phyloP scores from a whole-genome alignment of 2,113 vertebrate genomes.

The Myodes glareolus region DNA sequence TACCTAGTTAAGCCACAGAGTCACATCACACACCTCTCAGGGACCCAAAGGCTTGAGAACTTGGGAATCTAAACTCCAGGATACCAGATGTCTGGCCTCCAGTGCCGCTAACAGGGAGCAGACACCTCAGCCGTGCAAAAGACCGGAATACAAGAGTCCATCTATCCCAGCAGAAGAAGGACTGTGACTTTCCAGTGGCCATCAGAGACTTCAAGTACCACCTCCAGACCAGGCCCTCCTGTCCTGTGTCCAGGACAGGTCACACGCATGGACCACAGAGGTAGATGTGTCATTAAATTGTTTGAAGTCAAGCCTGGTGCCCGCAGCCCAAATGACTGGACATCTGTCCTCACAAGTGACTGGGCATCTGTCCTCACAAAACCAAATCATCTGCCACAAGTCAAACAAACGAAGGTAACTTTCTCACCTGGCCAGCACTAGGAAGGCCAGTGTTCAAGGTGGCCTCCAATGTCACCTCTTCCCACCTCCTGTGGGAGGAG shows the following conservation, averaged over 20 bases:
- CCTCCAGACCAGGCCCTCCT: neutral
- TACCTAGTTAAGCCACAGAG: neutral
- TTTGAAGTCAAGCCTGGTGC: neutral
- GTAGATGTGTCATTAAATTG: neutral
- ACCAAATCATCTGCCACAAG: neutral
- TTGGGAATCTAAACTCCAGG: neutral
- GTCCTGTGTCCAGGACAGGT: neutral
- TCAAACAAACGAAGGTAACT: neutral
- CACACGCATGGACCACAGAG: neutral
- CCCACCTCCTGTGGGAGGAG: neutral
- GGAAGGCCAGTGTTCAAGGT: neutral
- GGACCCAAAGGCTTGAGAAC: neutral
- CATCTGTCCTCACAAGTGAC: neutral
- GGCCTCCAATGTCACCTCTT: neutral
- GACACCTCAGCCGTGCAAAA: neutral
- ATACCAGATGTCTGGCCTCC: neutral
- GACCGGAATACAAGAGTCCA: neutral
- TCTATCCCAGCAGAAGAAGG: too few relatives aligned
- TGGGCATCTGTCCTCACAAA: neutral
- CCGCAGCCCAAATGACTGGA: neutral
- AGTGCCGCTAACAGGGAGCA: neutral
- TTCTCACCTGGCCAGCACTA: neutral
- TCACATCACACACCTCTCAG: neutral
- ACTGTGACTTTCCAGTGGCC: neutral
- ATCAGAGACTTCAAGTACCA: neutral